Evolutionary conservation across 2,113 vertebrate genomes (phyloP).

Genomic region (Microcebus ravelobensis): DNA sequence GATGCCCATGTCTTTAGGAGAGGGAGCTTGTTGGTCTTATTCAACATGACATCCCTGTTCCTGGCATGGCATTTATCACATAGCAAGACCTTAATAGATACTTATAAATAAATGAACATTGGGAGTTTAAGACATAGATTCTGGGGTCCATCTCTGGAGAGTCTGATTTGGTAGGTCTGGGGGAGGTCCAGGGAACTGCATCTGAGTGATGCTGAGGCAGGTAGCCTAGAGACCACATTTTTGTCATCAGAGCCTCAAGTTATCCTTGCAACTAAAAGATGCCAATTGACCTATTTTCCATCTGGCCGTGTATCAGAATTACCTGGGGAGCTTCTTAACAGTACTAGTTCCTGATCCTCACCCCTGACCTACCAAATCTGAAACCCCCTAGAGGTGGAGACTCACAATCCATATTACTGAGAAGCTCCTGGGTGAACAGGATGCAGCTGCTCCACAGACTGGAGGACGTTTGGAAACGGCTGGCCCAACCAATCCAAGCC

Average conservation of each 20-base stretch:
- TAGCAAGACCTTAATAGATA: background rate
- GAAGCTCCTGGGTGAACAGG: background rate
- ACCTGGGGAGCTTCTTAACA: background rate
- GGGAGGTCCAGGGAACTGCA: background rate
- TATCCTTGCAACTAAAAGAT: background rate
- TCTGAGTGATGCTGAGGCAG: background rate
- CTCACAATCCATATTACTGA: background rate
- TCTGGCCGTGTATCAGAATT: background rate
- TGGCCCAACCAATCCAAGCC: background rate
- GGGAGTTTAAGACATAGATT: background rate
- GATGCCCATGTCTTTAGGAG: background rate
- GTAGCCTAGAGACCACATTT: background rate
- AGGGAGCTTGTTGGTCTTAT: background rate
- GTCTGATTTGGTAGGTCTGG: background rate
- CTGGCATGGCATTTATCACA: background rate
- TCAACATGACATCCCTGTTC: background rate
- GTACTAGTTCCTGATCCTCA: background rate
- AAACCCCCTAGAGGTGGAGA: background rate
- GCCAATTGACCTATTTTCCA: background rate
- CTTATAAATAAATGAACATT: background rate
- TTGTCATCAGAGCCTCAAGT: background rate
- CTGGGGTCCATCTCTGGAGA: background rate
- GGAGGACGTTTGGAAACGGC: background rate
- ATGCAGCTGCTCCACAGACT: background rate
- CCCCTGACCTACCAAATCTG: background rate